These are phyloP conservation scores for Chionodraco myersi DNA, from an alignment of 2,113 vertebrate species.

Conservation along the genomic window DNA sequence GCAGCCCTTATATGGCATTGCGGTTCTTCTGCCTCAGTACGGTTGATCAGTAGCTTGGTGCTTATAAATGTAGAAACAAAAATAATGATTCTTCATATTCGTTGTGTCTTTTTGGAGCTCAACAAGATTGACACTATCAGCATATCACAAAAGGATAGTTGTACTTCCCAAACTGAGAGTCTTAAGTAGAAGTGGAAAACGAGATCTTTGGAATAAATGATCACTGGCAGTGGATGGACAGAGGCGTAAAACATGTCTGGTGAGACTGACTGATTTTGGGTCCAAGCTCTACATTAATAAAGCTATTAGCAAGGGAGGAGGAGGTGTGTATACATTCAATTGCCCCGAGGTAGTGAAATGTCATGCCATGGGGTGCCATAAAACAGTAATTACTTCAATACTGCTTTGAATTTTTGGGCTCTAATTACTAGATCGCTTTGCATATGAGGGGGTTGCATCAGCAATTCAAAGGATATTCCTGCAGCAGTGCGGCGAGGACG, in stretches of 20 bases:
- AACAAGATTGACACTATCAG: slow-evolving; percentile 25
- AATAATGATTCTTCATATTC: neutral
- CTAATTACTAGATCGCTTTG: slow-evolving; percentile 54
- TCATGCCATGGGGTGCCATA: slow-evolving; percentile 51
- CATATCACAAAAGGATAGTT: slow-evolving; percentile 25
- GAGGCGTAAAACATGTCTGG: slow-evolving; percentile 45
- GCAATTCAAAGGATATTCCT: slow-evolving; percentile 30
- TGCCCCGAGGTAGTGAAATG: slow-evolving; percentile 50
- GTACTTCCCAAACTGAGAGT: neutral
- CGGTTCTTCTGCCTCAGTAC: slow-evolving; percentile 10
- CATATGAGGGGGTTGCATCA: slow-evolving; percentile 21
- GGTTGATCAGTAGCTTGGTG: neutral
- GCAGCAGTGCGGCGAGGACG: neutral
- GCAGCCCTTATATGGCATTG: neutral
- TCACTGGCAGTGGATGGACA: slow-evolving; percentile 6
- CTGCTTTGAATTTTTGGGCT: slow-evolving; percentile 34
- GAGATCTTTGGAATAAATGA: neutral
- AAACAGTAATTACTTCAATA: slow-evolving; percentile 73
- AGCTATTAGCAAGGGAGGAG: slow-evolving; percentile 59
- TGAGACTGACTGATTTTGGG: slow-evolving; percentile 42
- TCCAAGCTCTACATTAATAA: slow-evolving; percentile 66
- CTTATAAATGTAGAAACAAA: slow-evolving; percentile 41
- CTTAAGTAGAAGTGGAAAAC: neutral
- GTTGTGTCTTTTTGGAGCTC: neutral
- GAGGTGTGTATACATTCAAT: slow-evolving; percentile 55